These are phyloP conservation scores for Enteromius paludinosus DNA, from an alignment of 2,797 vertebrate species.

Conservation along the genomic window DNA sequence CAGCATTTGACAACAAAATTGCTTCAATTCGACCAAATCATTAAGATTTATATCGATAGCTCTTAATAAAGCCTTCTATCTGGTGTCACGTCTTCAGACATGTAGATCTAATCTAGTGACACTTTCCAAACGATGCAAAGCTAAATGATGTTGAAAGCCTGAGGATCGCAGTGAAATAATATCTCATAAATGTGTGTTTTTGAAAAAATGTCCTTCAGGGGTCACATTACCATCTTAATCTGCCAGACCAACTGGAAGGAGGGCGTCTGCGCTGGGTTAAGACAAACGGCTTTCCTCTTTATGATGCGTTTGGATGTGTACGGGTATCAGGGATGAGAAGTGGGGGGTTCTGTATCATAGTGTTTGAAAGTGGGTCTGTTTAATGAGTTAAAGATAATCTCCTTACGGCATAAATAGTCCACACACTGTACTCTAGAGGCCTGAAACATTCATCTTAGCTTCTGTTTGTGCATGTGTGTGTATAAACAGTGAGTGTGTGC, in stretches of 20 bases:
- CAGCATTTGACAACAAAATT: not conserved
- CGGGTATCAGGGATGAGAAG: slow-evolving; percentile 25
- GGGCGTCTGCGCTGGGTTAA: not conserved
- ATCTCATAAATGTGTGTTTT: slow-evolving; percentile 44
- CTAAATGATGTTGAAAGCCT: slow-evolving; percentile 31
- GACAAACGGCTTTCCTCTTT: slow-evolving; percentile 30
- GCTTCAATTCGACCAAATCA: not conserved
- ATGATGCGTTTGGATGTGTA: slow-evolving; percentile 41
- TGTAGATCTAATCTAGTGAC: not conserved
- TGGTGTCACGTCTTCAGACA: not conserved
- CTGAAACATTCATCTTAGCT: slow-evolving; percentile 18
- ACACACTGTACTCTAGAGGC: slow-evolving; percentile 39
- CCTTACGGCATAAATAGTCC: slow-evolving; percentile 43
- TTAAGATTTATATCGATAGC: not conserved
- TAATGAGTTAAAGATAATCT: slow-evolving; percentile 61
- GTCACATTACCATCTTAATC: slow-evolving; percentile 36
- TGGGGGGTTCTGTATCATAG: slow-evolving; percentile 47
- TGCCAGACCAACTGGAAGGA: slow-evolving; percentile 21
- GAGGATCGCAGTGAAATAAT: slow-evolving; percentile 39
- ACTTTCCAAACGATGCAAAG: slow-evolving; percentile 1
- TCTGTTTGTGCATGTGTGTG: slow-evolving; percentile 11
- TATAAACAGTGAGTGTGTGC: not conserved
- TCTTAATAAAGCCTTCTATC: not conserved
- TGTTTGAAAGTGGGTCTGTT: slow-evolving; percentile 52
- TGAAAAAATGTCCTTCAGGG: slow-evolving; percentile 34